These are phyloP conservation scores for Netelia melanura DNA, from an alignment of 2,888 invertebrate species.

Conservation along the genomic window DNA sequence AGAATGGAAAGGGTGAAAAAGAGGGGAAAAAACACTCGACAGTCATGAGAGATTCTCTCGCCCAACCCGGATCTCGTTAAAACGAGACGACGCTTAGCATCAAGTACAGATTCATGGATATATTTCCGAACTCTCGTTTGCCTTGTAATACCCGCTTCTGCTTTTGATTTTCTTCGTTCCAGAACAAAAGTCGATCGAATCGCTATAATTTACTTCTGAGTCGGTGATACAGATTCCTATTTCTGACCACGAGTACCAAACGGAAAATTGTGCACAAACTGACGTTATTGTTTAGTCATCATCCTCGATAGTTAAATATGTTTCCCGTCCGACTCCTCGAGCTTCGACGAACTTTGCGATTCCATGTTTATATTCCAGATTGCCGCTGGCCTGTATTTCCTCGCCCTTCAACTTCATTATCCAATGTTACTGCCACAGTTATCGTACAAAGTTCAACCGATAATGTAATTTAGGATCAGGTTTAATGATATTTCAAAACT, in stretches of 20 bases:
- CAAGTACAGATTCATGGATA: constrained; percentile 33
- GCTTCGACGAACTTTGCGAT: constrained; percentile 3
- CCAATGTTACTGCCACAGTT: not conserved
- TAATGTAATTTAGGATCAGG: constrained; percentile 8
- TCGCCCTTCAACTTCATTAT: not conserved
- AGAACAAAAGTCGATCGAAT: constrained; percentile 22
- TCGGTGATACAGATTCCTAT: no score
- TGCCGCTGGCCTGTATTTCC: not conserved
- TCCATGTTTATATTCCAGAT: not conserved
- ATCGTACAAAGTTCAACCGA: not conserved
- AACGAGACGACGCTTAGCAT: constrained; percentile 32
- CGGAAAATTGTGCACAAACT: constrained; percentile 27
- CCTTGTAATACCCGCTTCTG: not conserved
- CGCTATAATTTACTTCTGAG: no score
- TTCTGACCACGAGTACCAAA: not conserved
- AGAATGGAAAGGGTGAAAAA: constrained; percentile 20
- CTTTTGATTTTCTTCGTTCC: constrained; percentile 8
- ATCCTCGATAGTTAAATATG: not conserved
- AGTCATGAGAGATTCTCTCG: constrained; percentile 32
- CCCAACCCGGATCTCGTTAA: constrained; percentile 52
- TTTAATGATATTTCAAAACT: constrained; percentile 9
- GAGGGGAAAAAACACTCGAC: not conserved
- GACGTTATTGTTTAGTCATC: not conserved
- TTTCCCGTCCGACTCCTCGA: no score
- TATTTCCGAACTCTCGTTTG: constrained; percentile 17